A percentile compares a stretch with the other conserved stretches of the same genome.
These are phyloP conservation scores for Poeciliopsis gracilis DNA, from an alignment of 2,797 vertebrate genomes.

Conservation along the genomic window DNA sequence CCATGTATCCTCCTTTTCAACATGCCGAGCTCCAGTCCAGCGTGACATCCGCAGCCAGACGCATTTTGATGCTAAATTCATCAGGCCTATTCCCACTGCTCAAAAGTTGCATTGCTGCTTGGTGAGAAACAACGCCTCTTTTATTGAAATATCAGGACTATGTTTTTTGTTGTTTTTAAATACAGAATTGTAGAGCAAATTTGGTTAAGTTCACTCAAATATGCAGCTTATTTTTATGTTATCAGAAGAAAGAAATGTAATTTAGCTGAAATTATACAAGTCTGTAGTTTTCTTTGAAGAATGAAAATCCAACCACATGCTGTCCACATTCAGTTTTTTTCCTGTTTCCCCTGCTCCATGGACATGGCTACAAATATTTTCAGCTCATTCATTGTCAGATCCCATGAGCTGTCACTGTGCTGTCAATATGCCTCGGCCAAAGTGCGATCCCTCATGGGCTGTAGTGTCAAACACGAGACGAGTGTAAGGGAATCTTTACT, in stretches of 20 bases:
- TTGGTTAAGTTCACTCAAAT: not conserved
- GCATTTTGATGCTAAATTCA: slow-evolving; percentile 13
- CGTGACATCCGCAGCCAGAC: slow-evolving; percentile 14
- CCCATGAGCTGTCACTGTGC: not conserved
- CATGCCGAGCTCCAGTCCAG: slow-evolving; percentile 1
- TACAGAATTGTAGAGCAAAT: not conserved
- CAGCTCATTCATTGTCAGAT: not conserved
- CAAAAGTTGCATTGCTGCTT: not conserved
- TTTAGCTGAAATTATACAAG: not conserved
- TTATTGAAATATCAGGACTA: not conserved
- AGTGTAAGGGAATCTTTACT: not conserved
- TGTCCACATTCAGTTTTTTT: not conserved
- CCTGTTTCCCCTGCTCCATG: not conserved
- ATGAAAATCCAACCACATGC: not conserved
- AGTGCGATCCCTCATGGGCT: slow-evolving; percentile 1
- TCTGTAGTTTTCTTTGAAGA: not conserved
- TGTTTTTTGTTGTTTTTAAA: not conserved
- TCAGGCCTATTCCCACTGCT: slow-evolving; percentile 10
- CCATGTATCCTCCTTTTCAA: slow-evolving; percentile 9
- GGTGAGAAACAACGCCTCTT: slow-evolving; percentile 4
- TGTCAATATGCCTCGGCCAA: not conserved
- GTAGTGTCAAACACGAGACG: not conserved
- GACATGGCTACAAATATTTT: slow-evolving; percentile 8
- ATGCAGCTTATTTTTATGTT: not conserved
- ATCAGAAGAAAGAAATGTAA: not conserved